Evolutionary conservation across 2,797 vertebrate genomes (phyloP).

Genomic region (Heteromormyrus szaboi): DNA sequence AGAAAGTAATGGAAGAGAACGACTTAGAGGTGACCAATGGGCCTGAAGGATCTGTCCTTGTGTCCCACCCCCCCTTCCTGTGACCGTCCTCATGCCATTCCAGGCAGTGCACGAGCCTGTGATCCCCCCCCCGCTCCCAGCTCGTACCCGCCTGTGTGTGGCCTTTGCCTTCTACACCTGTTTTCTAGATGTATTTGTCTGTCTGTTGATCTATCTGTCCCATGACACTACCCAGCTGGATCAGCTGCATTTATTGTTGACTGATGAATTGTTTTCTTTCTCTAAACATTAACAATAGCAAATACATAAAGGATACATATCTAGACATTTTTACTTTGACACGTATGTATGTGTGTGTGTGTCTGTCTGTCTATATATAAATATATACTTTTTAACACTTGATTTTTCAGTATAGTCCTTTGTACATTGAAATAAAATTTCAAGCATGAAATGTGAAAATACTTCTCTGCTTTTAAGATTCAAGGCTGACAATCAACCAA

Average conservation of each 20-base stretch:
- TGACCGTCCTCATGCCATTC: not conserved
- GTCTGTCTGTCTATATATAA: not conserved
- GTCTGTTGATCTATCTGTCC: not conserved
- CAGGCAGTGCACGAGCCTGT: conserved; percentile 19
- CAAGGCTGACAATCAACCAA: not conserved
- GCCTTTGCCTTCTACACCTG: not conserved
- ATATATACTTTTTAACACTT: not conserved
- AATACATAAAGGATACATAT: not conserved
- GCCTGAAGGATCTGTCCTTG: not conserved
- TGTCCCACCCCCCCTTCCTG: not conserved
- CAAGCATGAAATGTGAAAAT: not conserved
- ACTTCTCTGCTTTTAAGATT: not conserved
- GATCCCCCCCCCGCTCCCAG: not conserved
- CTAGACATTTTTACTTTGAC: not conserved
- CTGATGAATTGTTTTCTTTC: conserved; percentile 3
- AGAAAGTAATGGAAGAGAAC: not conserved
- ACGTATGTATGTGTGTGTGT: not conserved
- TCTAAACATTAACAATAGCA: not conserved
- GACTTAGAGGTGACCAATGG: not conserved
- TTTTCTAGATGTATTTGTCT: not conserved
- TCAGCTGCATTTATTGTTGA: not conserved
- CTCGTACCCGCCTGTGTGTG: conserved; percentile 12
- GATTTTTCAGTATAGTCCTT: not conserved
- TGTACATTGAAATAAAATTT: not conserved
- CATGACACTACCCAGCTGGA: not conserved